Conservation (phyloP, 2,888 invertebrate species). For the Idaea dimidiata region DNA sequence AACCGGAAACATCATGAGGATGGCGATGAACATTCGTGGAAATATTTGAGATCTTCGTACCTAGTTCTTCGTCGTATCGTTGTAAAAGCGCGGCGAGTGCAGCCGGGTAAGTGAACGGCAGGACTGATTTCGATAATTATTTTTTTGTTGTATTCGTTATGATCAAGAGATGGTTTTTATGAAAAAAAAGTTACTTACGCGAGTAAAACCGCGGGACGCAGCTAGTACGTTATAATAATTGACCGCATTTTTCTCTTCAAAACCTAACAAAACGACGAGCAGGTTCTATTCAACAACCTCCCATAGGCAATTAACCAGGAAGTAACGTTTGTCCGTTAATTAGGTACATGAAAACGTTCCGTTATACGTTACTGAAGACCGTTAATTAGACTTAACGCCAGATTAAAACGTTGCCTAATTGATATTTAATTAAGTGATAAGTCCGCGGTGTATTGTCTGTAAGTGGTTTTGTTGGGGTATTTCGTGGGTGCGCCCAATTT, state of each 20-base stretch:
- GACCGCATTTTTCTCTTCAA: not conserved
- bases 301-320: not conserved
- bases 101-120: no score
- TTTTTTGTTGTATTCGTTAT: no score
- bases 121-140: no score
- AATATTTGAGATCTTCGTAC: no score
- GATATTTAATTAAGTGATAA: constrained; percentile 30
- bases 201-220: no score
- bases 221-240: not conserved
- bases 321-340: constrained; percentile 1
- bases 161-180: no score
- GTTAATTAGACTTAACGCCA: constrained; percentile 30
- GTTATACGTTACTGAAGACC: constrained; percentile 15
- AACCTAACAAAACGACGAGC: not conserved
- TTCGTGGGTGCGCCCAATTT: not conserved
- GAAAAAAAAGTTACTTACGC: no score
- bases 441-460: constrained; percentile 3
- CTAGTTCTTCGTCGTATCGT: no score
- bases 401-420: constrained; percentile 29
- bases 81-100: no score
- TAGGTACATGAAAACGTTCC: not conserved
- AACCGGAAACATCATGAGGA: no score
- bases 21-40: no score
- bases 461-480: not conserved
- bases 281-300: not conserved